A percentile compares a stretch with the other conserved stretches of the same genome.
Conservation (phyloP, 2,888 invertebrate genomes). For the Apoda limacodes region DNA sequence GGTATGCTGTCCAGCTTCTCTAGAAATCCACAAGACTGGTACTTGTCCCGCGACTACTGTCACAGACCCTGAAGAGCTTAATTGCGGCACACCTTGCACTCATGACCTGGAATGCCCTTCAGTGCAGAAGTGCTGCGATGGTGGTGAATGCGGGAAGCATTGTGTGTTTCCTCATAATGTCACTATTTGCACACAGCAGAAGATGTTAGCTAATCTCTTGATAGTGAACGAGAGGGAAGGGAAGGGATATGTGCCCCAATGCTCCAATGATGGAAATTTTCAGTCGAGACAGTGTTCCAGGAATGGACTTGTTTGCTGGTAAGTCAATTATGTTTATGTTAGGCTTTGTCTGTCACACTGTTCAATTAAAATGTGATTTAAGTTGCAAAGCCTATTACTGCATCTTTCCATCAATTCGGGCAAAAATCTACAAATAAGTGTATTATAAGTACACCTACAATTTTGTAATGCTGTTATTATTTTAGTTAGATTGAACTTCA, state of each 20-base stretch:
- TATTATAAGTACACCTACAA: no score
- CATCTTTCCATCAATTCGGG: no score
- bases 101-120: conserved; percentile 87
- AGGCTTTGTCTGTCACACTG: neutral
- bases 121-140: conserved; percentile 85
- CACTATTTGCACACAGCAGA: conserved; percentile 83
- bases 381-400: no score
- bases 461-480: no score
- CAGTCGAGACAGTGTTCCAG: conserved; percentile 83
- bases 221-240: conserved; percentile 84
- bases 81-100: conserved; percentile 76
- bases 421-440: no score
- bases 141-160: conserved; percentile 78
- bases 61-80: conserved; percentile 37
- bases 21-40: conserved; percentile 82
- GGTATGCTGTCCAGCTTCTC: conserved; percentile 85
- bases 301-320: conserved; percentile 88
- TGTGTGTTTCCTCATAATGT: conserved; percentile 82
- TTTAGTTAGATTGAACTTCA: no score
- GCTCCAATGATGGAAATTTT: conserved; percentile 78
- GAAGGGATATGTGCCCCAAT: conserved; percentile 87
- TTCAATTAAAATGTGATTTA: no score
- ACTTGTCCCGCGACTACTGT: conserved; percentile 73
- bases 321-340: conserved; percentile 20
- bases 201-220: conserved; percentile 80